A percentile compares a stretch with the other conserved stretches of the same genome.
phyloP scores from a whole-genome alignment of 1,140 invertebrate genomes.

The Antheraea pernyi region DNA sequence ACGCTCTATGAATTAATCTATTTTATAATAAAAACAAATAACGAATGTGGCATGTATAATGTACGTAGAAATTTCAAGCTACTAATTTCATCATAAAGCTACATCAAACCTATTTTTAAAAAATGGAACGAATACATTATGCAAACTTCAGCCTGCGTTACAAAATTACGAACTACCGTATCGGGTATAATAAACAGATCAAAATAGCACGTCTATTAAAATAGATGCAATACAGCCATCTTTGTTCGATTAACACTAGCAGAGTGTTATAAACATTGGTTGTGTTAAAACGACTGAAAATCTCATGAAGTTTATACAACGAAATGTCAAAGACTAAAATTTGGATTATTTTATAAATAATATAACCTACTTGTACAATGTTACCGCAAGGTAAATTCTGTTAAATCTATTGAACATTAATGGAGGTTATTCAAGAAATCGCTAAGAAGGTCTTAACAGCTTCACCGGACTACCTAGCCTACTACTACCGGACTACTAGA shows the following conservation, averaged over 20 bases:
- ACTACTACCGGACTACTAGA: too few relatives aligned
- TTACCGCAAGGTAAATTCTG: too few relatives aligned
- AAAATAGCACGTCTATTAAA: not conserved
- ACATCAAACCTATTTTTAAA: not conserved
- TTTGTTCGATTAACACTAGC: not conserved
- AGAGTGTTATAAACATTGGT: not conserved
- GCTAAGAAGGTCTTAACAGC: too few relatives aligned
- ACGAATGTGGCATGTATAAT: not conserved
- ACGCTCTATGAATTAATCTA: too few relatives aligned
- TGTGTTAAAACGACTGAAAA: not conserved
- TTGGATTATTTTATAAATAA: not conserved
- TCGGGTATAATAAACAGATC: slow-evolving; percentile 1
- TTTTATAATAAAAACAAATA: too few relatives aligned
- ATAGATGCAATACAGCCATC: slow-evolving; percentile 1
- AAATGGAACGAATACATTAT: not conserved
- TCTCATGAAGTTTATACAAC: not conserved
- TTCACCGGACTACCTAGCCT: too few relatives aligned
- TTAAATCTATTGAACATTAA: too few relatives aligned
- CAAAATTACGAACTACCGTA: not conserved
- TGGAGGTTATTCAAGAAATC: too few relatives aligned
- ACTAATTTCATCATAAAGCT: not conserved
- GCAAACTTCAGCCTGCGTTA: not conserved
- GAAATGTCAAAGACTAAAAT: not conserved
- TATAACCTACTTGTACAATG: too few relatives aligned
- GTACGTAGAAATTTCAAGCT: not conserved